Percentiles rank a stretch among this genome's conserved stretches.
Evolutionary conservation across 92 coral and sea anemone genomes (phyloP).

Genomic region (Scolanthus callimorphus): DNA sequence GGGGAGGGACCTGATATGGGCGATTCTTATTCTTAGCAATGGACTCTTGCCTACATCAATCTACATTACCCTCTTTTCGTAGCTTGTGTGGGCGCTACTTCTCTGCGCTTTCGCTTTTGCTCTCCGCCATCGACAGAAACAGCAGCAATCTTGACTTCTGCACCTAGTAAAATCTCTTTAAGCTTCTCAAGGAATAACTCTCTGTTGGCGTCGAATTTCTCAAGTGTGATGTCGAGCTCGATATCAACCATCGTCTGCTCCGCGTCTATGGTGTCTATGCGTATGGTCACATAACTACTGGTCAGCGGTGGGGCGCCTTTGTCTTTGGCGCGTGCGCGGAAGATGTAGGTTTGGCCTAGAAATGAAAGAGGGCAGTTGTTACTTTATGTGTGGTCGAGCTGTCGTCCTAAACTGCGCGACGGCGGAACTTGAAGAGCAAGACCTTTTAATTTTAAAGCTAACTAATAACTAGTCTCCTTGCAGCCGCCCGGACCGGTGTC

Average conservation of each 20-base stretch:
- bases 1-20: no score
- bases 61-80: slow-evolving; percentile 34
- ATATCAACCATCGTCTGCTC: slow-evolving; percentile 52
- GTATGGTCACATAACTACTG: slow-evolving; percentile 18
- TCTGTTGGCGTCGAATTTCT: slow-evolving; percentile 44
- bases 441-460: no score
- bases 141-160: slow-evolving; percentile 39
- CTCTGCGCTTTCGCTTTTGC: slow-evolving; percentile 31
- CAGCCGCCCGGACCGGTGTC: no score
- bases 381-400: no score
- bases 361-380: not conserved
- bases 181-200: slow-evolving; percentile 35
- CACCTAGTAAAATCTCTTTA: slow-evolving; percentile 36
- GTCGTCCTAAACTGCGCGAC: no score
- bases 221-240: slow-evolving; percentile 44
- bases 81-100: not conserved
- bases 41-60: no score
- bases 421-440: no score
- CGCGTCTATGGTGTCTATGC: slow-evolving; percentile 49
- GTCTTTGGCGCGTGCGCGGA: slow-evolving; percentile 57
- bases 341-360: slow-evolving; percentile 30
- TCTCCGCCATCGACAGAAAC: slow-evolving; percentile 5
- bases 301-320: slow-evolving; percentile 40
- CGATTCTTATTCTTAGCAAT: no score
- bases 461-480: no score